These are phyloP conservation scores for Ophiothrix spiculata DNA, from an alignment of 35 echinoderm and acorn worm genomes.

Conservation along the genomic window DNA sequence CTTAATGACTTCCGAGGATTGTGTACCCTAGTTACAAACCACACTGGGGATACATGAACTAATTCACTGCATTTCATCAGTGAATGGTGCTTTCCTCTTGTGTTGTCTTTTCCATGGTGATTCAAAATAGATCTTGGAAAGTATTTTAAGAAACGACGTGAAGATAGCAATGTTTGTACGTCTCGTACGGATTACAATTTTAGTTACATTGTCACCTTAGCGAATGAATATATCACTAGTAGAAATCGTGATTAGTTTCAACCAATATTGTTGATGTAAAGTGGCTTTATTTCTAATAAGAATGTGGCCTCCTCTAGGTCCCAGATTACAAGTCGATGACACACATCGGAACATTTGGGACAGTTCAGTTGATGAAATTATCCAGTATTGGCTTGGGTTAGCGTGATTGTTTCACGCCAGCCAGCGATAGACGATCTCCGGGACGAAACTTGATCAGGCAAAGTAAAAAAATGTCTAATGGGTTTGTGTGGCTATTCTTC, in stretches of 20 bases:
- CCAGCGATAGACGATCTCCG: background rate
- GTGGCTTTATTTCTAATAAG: background rate
- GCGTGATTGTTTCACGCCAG: constrained; percentile 3
- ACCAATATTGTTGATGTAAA: background rate
- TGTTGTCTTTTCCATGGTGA: too few relatives aligned
- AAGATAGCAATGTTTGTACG: too few relatives aligned
- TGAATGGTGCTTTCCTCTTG: too few relatives aligned
- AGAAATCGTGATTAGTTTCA: constrained; percentile 3
- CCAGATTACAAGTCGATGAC: constrained; percentile 4
- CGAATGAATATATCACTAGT: background rate
- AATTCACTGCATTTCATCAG: too few relatives aligned
- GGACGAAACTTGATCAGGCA: background rate
- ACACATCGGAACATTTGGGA: background rate
- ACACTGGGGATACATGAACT: too few relatives aligned
- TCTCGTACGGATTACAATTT: too few relatives aligned
- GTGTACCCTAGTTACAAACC: too few relatives aligned
- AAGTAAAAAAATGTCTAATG: background rate
- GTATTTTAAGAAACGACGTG: too few relatives aligned
- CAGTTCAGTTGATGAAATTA: constrained; percentile 3
- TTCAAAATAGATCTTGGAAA: too few relatives aligned
- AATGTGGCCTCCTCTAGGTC: background rate
- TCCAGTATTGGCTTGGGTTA: constrained; percentile 2
- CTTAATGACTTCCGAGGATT: too few relatives aligned
- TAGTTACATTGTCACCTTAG: background rate
- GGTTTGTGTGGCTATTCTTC: background rate